Evolutionary conservation across 2,113 vertebrate genomes (phyloP).

Genomic region (Haemorhous mexicanus): DNA sequence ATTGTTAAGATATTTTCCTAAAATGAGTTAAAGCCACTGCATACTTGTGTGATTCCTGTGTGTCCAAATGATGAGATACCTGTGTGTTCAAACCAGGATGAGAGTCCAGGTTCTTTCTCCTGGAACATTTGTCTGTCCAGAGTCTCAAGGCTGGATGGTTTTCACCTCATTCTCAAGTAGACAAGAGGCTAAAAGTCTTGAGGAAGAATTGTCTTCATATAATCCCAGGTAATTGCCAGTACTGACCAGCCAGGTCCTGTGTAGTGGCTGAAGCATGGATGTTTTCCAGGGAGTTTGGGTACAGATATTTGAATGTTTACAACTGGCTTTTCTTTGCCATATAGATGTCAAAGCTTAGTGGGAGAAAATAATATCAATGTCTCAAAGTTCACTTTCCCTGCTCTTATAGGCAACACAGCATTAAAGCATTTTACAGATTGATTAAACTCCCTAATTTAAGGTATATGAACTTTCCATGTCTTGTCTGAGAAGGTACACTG

Average conservation of each 20-base stretch:
- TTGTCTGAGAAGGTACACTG: not conserved
- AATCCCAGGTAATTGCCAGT: not conserved
- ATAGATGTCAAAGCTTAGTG: not conserved
- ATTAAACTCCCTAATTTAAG: not conserved
- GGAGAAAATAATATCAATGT: not conserved
- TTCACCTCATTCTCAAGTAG: not conserved
- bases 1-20: not conserved
- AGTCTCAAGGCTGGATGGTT: not conserved
- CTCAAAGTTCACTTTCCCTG: not conserved
- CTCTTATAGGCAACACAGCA: accelerated
- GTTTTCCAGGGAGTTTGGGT: not conserved
- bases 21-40: not conserved
- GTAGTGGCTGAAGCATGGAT: not conserved
- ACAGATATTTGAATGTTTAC: not conserved
- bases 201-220: not conserved
- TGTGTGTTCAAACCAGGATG: not conserved
- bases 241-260: not conserved
- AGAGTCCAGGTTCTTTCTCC: not conserved
- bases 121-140: not conserved
- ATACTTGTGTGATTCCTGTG: not conserved
- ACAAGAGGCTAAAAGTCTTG: not conserved
- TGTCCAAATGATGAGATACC: not conserved
- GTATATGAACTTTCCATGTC: not conserved
- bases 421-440: not conserved
- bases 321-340: not conserved